A percentile compares a stretch with the other conserved stretches of the same genome.
Conservation (phyloP, 2,113 vertebrate genomes). For the Cyphomyrus plagiostoma region DNA sequence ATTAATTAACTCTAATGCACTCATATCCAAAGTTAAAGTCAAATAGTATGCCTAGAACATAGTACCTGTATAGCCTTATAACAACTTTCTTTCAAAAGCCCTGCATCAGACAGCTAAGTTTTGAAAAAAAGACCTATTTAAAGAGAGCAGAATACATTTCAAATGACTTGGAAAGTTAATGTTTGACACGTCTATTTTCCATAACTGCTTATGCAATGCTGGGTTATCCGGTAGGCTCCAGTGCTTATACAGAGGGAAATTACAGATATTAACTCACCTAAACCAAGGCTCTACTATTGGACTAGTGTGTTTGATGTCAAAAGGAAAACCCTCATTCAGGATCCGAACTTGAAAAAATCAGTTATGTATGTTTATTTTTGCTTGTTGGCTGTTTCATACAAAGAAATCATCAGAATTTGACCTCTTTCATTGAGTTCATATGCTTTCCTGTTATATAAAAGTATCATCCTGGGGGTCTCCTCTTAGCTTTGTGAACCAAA, state of each 20-base stretch:
- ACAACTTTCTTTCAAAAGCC: not conserved
- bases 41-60: not conserved
- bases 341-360: not conserved
- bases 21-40: not conserved
- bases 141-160: conserved; percentile 16
- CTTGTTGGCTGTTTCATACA: not conserved
- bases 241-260: not conserved
- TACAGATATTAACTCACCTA: not conserved
- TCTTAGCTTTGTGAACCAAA: not conserved
- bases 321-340: not conserved
- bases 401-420: not conserved
- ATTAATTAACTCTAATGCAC: not conserved
- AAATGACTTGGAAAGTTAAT: conserved; percentile 21
- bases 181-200: conserved; percentile 3
- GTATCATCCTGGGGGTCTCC: not conserved
- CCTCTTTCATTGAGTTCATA: not conserved
- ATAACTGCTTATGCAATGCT: not conserved
- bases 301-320: not conserved
- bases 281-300: not conserved
- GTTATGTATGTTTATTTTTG: not conserved
- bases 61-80: not conserved
- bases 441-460: not conserved
- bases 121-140: conserved; percentile 4
- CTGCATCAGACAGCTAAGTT: not conserved
- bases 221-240: not conserved